Evolutionary conservation across 1,140 invertebrate genomes (phyloP).

Genomic region (Philaenus spumarius): DNA sequence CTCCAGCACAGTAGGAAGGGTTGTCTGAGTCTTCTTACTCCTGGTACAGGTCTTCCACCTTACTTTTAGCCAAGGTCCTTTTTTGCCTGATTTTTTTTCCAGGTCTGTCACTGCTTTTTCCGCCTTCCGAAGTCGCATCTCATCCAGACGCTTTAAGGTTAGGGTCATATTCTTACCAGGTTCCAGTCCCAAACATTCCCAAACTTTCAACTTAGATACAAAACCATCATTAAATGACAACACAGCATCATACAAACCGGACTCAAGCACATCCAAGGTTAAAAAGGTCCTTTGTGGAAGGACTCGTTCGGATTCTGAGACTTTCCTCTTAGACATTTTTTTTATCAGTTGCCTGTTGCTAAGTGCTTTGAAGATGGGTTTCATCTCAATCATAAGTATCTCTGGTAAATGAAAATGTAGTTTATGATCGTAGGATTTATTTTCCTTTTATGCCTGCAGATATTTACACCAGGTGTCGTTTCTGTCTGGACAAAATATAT

Average conservation of each 20-base stretch:
- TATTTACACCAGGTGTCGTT: slow-evolving; percentile 34
- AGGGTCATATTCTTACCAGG: neutral
- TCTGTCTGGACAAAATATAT: slow-evolving; percentile 30
- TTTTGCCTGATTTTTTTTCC: slow-evolving; percentile 7
- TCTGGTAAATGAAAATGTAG: slow-evolving; percentile 2
- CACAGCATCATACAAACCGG: slow-evolving; percentile 20
- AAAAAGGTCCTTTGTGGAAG: slow-evolving; percentile 28
- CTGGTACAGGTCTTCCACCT: slow-evolving; percentile 9
- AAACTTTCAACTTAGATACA: slow-evolving; percentile 3
- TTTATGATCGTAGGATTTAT: slow-evolving; percentile 15
- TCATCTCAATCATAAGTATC: slow-evolving; percentile 15
- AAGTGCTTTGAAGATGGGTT: slow-evolving; percentile 25
- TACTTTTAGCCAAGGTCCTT: neutral
- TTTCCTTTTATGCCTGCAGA: slow-evolving; percentile 25
- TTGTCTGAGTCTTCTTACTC: too few species aligned
- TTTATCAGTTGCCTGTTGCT: slow-evolving; percentile 5
- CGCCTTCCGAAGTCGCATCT: neutral
- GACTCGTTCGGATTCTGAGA: slow-evolving; percentile 29
- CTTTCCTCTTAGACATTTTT: slow-evolving; percentile 22
- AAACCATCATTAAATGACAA: slow-evolving; percentile 10
- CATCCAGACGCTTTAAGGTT: slow-evolving; percentile 10
- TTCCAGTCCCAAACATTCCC: slow-evolving; percentile 3
- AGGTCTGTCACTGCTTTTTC: slow-evolving; percentile 5
- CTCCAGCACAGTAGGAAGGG: slow-evolving; percentile 6
- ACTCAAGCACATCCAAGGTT: slow-evolving; percentile 20